phyloP scores from a whole-genome alignment of 1,140 invertebrate species.

The Monochamus saltuarius region DNA sequence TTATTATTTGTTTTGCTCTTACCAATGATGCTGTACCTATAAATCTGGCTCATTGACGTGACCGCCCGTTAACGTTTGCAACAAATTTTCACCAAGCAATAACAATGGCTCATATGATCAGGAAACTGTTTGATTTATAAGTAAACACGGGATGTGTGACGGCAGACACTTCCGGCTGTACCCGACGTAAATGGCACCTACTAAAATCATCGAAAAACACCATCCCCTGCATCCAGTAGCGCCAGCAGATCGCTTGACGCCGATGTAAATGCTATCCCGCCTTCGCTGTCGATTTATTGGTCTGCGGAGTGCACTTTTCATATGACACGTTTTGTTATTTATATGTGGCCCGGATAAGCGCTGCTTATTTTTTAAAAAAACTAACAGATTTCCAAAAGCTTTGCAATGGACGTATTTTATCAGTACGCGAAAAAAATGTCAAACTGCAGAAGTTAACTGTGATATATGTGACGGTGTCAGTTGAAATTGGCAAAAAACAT shows the following conservation, averaged over 20 bases:
- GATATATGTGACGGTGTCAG: too few relatives aligned
- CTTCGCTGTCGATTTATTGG: conserved; percentile 7
- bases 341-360: neutral
- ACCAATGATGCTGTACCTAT: conserved; percentile 3
- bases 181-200: conserved; percentile 3
- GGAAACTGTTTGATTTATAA: conserved; percentile 12
- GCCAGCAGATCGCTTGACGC: conserved; percentile 1
- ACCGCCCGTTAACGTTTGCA: conserved; percentile 5
- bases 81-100: conserved; percentile 13
- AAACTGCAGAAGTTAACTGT: too few relatives aligned
- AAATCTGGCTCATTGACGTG: conserved; percentile 2
- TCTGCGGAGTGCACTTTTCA: conserved; percentile 7
- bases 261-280: conserved; percentile 3
- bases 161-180: neutral
- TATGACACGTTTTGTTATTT: conserved; percentile 8
- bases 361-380: neutral
- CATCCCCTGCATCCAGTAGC: neutral
- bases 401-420: too few relatives aligned
- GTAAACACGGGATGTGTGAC: conserved; percentile 4
- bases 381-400: too few relatives aligned
- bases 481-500: too few relatives aligned
- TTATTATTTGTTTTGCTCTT: neutral
- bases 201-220: neutral
- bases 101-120: conserved; percentile 13
- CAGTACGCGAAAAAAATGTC: too few relatives aligned